Evolutionary conservation across 2,113 vertebrate genomes (phyloP).

Genomic region (Puntigrus tetrazona): DNA sequence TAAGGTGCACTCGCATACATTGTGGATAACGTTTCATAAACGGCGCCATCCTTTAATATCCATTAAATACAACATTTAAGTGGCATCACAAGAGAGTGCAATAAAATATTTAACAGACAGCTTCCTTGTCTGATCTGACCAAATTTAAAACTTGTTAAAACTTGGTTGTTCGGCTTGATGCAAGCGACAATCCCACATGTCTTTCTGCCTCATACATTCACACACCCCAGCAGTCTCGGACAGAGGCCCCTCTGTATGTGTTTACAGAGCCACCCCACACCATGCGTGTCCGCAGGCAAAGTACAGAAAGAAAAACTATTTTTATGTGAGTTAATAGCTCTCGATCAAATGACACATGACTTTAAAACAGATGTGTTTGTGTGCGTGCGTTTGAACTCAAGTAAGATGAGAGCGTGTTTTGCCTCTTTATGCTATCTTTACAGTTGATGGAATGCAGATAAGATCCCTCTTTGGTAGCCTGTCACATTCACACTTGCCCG

Average conservation of each 20-base stretch:
- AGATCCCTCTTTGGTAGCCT: not conserved
- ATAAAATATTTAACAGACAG: constrained; percentile 6
- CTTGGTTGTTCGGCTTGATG: not conserved
- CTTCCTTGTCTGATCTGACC: not conserved
- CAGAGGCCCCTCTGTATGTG: constrained; percentile 48
- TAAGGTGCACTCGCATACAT: constrained; percentile 35
- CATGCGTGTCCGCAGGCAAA: constrained; percentile 49
- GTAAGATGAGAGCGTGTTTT: constrained; percentile 10
- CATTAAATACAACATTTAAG: constrained; percentile 29
- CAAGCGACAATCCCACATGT: not conserved
- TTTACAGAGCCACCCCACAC: constrained; percentile 29
- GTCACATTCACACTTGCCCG: not conserved
- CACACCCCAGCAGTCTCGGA: constrained; percentile 15
- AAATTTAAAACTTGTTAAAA: constrained; percentile 9
- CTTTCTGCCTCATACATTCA: not conserved
- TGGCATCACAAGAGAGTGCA: constrained; percentile 29
- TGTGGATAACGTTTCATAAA: constrained; percentile 16
- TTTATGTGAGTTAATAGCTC: constrained; percentile 47
- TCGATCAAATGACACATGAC: constrained; percentile 53
- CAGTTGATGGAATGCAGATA: not conserved
- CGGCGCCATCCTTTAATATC: not conserved
- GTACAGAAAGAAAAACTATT: constrained; percentile 53
- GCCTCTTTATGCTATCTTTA: constrained; percentile 9
- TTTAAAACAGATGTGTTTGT: not conserved
- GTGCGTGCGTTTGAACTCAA: not conserved